Evolutionary conservation across 2,797 vertebrate genomes (phyloP).

Genomic region (Podargus strigoides): DNA sequence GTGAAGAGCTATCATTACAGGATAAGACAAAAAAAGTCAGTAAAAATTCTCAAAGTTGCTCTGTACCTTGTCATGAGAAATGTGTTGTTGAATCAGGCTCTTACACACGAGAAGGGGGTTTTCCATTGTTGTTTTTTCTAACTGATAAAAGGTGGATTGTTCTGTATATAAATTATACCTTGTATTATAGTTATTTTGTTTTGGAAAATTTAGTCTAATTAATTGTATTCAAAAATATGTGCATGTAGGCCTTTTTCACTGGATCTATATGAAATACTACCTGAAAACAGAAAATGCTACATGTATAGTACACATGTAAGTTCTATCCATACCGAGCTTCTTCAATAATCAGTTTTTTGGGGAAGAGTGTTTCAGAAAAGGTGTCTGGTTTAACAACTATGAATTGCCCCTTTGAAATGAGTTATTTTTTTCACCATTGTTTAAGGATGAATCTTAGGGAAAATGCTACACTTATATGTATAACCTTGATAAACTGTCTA

Average conservation of each 20-base stretch:
- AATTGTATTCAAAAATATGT: not conserved
- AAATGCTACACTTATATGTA: not conserved
- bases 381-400: not conserved
- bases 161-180: not conserved
- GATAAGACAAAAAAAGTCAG: not conserved
- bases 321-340: not conserved
- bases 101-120: not conserved
- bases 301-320: not conserved
- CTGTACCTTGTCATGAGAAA: not conserved
- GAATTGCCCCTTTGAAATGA: not conserved
- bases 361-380: not conserved
- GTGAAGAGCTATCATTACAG: not conserved
- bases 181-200: not conserved
- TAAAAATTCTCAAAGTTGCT: not conserved
- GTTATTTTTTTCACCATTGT: not conserved
- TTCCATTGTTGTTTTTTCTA: not conserved
- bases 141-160: not conserved
- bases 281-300: not conserved
- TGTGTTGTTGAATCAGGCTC: not conserved
- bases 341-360: not conserved
- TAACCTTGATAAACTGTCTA: not conserved
- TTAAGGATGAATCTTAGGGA: not conserved
- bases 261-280: not conserved
- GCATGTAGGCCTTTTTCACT: not conserved
- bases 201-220: not conserved